Conservation (phyloP, 92 coral and sea anemone genomes). For the Metridium senile region DNA sequence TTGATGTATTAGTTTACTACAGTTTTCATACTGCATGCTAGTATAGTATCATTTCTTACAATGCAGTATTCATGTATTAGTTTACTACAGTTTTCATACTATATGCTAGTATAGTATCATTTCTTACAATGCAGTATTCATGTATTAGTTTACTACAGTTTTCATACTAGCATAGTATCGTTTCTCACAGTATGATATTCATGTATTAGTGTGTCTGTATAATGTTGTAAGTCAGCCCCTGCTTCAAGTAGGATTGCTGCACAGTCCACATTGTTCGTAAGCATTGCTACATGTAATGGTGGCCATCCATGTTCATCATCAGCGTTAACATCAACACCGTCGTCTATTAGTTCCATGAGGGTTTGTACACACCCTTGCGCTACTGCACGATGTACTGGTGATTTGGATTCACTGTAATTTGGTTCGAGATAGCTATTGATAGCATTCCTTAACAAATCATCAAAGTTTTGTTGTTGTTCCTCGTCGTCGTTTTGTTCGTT, state of each 20-base stretch:
- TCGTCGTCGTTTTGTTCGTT: neutral
- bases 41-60: no score
- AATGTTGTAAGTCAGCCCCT: constrained; percentile 56
- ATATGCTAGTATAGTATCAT: no score
- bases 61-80: no score
- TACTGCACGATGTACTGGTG: constrained; percentile 57
- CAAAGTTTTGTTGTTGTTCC: constrained; percentile 10
- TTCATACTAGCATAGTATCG: neutral
- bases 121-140: no score
- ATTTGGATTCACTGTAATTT: constrained; percentile 37
- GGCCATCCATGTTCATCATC: constrained; percentile 65
- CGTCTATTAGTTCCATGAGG: constrained; percentile 33
- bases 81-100: no score
- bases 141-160: neutral
- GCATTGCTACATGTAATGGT: constrained; percentile 56
- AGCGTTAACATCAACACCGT: constrained; percentile 57
- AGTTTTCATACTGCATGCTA: no score
- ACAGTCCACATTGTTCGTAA: constrained; percentile 50
- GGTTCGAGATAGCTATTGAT: constrained; percentile 31
- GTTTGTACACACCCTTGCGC: constrained; percentile 47
- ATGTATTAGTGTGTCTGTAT: constrained; percentile 51
- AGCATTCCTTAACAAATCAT: constrained; percentile 8
- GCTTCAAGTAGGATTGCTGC: constrained; percentile 55
- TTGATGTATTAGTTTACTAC: no score
- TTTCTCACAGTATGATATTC: constrained; percentile 33